Conservation (phyloP, 2,888 invertebrate genomes). For the Agrochola lota region DNA sequence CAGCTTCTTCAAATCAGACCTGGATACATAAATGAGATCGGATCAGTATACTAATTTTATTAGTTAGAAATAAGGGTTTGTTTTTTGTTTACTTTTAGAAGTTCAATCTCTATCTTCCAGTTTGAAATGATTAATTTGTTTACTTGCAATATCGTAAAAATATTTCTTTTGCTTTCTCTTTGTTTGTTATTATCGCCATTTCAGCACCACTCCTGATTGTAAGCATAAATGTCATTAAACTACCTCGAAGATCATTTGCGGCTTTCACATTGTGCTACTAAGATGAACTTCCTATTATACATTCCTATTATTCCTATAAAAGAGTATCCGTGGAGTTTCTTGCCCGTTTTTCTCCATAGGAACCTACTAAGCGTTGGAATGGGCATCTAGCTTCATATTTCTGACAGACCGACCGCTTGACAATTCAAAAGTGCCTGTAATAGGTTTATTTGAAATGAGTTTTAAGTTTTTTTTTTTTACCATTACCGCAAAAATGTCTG, state of each 20-base stretch:
- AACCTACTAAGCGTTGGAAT: too few species aligned
- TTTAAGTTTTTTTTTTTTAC: too few species aligned
- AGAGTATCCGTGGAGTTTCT: too few species aligned
- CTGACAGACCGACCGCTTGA: too few species aligned
- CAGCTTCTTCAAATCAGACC: constrained; percentile 91
- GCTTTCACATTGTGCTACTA: neutral
- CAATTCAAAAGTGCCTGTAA: too few species aligned
- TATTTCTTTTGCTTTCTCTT: neutral
- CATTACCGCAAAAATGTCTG: neutral
- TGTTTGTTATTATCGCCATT: neutral
- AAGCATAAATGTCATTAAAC: neutral
- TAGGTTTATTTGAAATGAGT: too few species aligned
- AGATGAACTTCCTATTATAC: neutral
- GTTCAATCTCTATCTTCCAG: neutral
- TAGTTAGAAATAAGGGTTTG: neutral
- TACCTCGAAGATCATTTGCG: constrained; percentile 9
- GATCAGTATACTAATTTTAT: neutral
- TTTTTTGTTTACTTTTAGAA: neutral
- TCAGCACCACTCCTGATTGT: neutral
- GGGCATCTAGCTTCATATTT: too few species aligned
- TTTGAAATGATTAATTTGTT: neutral
- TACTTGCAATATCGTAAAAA: neutral
- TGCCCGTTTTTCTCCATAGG: too few species aligned
- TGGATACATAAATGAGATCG: constrained; percentile 72
- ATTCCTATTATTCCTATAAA: too few species aligned